A percentile compares a stretch with the other conserved stretches of the same genome.
Evolutionary conservation across 2,888 invertebrate species (phyloP).

Genomic region (Caenorhabditis wallacei): DNA sequence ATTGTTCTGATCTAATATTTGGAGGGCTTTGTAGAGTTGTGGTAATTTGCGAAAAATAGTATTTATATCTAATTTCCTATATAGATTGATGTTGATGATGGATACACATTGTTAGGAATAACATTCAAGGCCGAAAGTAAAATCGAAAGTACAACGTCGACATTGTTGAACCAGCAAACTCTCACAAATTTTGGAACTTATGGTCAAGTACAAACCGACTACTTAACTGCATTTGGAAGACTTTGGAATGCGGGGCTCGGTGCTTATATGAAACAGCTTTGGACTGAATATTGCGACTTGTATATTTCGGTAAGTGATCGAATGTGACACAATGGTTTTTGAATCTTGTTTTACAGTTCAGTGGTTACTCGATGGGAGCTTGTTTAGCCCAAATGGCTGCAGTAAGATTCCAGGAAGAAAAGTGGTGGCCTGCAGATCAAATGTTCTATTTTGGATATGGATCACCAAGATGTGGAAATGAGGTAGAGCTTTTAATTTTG

Average conservation of each 20-base stretch:
- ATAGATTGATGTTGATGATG: conserved; percentile 67
- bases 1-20: conserved; percentile 65
- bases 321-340: background rate
- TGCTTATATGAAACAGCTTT: conserved; percentile 59
- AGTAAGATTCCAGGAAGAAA: conserved; percentile 56
- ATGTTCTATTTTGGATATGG: conserved; percentile 66
- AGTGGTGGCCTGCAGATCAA: conserved; percentile 67
- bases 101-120: conserved; percentile 60
- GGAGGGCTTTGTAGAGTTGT: conserved; percentile 59
- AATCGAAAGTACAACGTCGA: conserved; percentile 53
- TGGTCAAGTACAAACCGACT: conserved; percentile 59
- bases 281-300: conserved; percentile 64
- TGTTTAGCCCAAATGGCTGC: conserved; percentile 67
- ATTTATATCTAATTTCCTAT: too few species aligned
- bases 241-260: conserved; percentile 63
- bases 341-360: conserved; percentile 32
- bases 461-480: conserved; percentile 66
- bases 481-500: too few species aligned
- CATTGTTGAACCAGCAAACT: conserved; percentile 26
- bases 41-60: conserved; percentile 37
- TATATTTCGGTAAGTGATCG: conserved; percentile 53
- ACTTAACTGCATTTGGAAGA: conserved; percentile 57
- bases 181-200: conserved; percentile 49
- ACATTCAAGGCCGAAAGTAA: conserved; percentile 64
- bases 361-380: conserved; percentile 61